Base-by-base conservation (phyloP, 2,888 invertebrate species). In the Ellobium chinense region DNA sequence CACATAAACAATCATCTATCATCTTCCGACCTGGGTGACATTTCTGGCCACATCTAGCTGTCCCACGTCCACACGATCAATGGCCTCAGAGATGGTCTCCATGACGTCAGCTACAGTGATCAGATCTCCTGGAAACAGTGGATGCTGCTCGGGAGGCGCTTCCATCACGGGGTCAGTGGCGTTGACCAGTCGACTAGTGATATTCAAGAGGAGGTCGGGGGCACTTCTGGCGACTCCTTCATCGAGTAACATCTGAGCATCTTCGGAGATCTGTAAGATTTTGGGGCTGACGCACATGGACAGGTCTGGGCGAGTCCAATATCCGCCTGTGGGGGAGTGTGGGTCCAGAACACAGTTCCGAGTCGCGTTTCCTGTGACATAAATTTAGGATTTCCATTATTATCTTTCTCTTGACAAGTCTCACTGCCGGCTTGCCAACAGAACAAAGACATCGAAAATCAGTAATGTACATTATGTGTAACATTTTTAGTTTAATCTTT, bases 101-200 rank as follows among this genome's bases (percentile, higher is more conserved):
- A 89, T 79, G 1, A 87, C 83, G 12, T 82, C 82, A 2, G 86
- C 81, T 2, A 87, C 86, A 29, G 81, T 84, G 14, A 82, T 76
- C 5, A 89, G 81, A 81, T 89, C 89, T 0, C 89, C 89, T 0
- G 89, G 88, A 60, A 86, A 88, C 4, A 89, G 65, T 5, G 36
- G 14, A 31, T 34, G 60, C 62, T 72, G 74, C 1, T 54, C 62
- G 24, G 14, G 4, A 21, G 9, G 39, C 24, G 39, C 21, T 31
- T 74, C 46, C 37, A 65, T 66, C 56, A 76, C 74, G 1, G 39
- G 60, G 7, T 79, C 73, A 9, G 83, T 84, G 14, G 82, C 83
- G 39, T 77, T 70, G n/a, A 68, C 82, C 1, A 87, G 78, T 3
- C 76, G 80, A 1, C 76, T 65, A 1, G 85, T 83, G 56, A 87